phyloP scores from a whole-genome alignment of 1,140 invertebrate genomes.

The Reticulitermes speratus region DNA sequence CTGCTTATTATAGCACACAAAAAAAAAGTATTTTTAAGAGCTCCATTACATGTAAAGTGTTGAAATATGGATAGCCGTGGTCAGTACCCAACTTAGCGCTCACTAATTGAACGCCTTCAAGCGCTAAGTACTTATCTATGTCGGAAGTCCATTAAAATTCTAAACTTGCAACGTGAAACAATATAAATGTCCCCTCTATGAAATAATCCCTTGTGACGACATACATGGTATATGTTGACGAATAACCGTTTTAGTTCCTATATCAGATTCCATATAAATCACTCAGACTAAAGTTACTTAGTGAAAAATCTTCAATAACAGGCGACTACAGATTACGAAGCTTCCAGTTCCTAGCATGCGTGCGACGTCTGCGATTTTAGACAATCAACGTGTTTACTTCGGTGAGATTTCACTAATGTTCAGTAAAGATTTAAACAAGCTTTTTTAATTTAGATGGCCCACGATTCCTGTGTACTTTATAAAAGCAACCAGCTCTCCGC shows the following conservation, averaged over 20 bases:
- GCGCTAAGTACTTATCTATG: not conserved
- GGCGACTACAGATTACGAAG: no score
- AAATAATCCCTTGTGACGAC: no score
- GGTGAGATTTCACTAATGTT: no score
- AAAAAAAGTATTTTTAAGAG: not conserved
- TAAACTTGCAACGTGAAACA: not conserved
- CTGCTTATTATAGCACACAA: not conserved
- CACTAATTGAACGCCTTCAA: not conserved
- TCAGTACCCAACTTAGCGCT: not conserved
- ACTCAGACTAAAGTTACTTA: no score
- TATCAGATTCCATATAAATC: no score
- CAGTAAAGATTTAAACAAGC: not conserved
- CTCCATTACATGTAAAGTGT: not conserved
- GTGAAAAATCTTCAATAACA: no score
- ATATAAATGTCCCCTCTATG: not conserved
- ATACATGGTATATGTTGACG: no score
- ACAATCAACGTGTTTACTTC: no score
- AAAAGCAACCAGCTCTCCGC: not conserved
- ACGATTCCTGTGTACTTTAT: not conserved
- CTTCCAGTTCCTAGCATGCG: no score
- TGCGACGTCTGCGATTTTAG: no score
- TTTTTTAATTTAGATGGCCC: not conserved
- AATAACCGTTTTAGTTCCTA: no score
- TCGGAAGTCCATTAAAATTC: conserved; percentile 5
- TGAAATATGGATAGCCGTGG: not conserved